Evolutionary conservation across 2,888 invertebrate genomes (phyloP).

Genomic region (Drosophila setosimentum): DNA sequence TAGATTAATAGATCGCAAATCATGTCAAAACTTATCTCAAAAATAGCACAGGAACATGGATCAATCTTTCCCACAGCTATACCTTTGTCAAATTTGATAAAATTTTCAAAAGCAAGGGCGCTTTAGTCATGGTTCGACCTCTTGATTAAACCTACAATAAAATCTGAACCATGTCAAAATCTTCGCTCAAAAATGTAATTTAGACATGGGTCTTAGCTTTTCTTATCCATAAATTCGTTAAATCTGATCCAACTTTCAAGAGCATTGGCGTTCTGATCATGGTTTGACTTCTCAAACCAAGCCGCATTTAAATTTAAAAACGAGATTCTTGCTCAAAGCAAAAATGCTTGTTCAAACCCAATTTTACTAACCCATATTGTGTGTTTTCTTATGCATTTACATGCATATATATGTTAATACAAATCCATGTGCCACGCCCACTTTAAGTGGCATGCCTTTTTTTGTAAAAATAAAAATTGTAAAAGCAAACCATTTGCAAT

Average conservation of each 20-base stretch:
- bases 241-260: not conserved
- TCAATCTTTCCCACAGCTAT: too few relatives aligned
- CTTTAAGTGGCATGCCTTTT: not conserved
- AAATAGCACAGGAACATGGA: too few relatives aligned
- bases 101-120: too few relatives aligned
- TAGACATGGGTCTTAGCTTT: too few relatives aligned
- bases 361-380: not conserved
- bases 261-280: not conserved
- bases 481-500: slow-evolving; percentile 18
- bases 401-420: not conserved
- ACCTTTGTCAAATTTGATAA: too few relatives aligned
- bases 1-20: too few relatives aligned
- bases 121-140: too few relatives aligned
- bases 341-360: not conserved
- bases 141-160: too few relatives aligned
- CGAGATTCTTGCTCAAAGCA: not conserved
- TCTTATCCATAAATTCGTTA: not conserved
- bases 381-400: not conserved
- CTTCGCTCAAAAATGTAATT: too few relatives aligned
- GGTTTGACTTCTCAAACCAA: not conserved
- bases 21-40: too few relatives aligned
- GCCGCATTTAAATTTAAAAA: not conserved
- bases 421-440: slow-evolving; percentile 24
- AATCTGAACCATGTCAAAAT: too few relatives aligned
- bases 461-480: not conserved